These are phyloP conservation scores for Cryptus armator DNA, from an alignment of 2,888 invertebrate genomes.

Conservation along the genomic window DNA sequence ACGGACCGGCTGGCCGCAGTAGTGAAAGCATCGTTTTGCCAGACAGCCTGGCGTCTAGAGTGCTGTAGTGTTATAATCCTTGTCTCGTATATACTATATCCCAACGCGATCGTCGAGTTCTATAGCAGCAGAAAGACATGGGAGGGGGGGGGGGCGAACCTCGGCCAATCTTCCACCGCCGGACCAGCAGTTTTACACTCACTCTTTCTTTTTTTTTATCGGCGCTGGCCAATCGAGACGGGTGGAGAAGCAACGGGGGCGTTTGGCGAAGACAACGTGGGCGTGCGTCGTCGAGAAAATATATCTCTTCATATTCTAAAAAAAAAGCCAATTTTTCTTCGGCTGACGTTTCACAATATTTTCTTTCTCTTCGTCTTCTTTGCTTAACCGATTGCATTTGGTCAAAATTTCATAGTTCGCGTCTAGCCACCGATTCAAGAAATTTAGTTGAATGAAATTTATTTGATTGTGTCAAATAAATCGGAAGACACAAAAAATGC, in stretches of 20 bases:
- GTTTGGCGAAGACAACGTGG: constrained; percentile 26
- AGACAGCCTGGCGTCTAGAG: constrained; percentile 72
- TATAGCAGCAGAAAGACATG: neutral
- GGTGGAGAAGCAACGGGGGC: constrained; percentile 22
- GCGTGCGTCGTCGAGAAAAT: constrained; percentile 8
- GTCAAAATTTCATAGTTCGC: too few relatives aligned
- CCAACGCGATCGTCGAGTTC: constrained; percentile 15
- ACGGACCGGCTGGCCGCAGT: constrained; percentile 58
- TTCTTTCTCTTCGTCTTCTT: neutral
- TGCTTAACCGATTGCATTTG: too few relatives aligned
- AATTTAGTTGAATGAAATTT: too few relatives aligned
- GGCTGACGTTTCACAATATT: neutral
- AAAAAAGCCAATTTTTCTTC: neutral
- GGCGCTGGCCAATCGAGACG: constrained; percentile 18
- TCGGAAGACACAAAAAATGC: too few relatives aligned
- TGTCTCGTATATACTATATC: constrained; percentile 19
- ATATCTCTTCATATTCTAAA: neutral
- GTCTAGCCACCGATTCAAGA: too few relatives aligned
- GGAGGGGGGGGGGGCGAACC: neutral
- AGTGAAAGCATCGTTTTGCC: constrained; percentile 69
- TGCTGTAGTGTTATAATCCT: constrained; percentile 30
- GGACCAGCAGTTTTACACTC: neutral
- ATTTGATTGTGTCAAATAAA: too few relatives aligned
- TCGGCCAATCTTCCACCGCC: constrained; percentile 25
- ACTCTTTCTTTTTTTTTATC: constrained; percentile 15